Base-by-base conservation (phyloP, 2,113 vertebrate species). In the Perca schrenkii region DNA sequence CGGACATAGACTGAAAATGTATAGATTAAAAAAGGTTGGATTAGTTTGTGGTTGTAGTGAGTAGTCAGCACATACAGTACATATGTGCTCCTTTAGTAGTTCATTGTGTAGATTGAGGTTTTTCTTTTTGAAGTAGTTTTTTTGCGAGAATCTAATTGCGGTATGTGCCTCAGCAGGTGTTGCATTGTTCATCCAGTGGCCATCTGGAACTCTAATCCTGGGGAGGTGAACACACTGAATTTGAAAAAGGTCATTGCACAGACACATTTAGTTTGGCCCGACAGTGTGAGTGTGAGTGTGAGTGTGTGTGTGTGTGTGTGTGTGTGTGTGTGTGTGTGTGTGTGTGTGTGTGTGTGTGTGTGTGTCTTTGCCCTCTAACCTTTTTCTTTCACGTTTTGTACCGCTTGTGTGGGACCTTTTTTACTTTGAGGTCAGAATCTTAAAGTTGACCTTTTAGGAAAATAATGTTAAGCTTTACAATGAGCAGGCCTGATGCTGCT, bases 151-250 rank as follows among this genome's bases (percentile, higher is more conserved):
- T 50, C 73, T 92, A 85, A 93, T 91, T 92, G 92, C 71, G 52
- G 77, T 64, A 36, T 67, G 79, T 88, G 81, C 80, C 79, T 88
- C 80, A 86, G 93, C 95, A 95, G 94, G 95, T 95, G 95, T 93
- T 91, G 90, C 85, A 94, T 94, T 96, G 94, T 96, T 94, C 90
- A 75, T 87, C 89, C 85, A 84, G 76, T 75, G 88, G 91, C 94
- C 95, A 95, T 95, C 94, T 96, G 95, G 92, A 86, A 86, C 85
- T 56, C 80, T 95, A 95, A 95, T 95, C 95, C 94, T 93, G 81
- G 40, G 66, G 89, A 94, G 88, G 83, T 94, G 89, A 90, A 92
- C 91, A 93, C 86, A 90, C 68, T 93, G 92, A 91, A 94, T 92
- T 90, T 82, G 89, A 91, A 93, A 94, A 94, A 94, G 93, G 94